Evolutionary conservation across 2,888 invertebrate genomes (phyloP), one percentile per base, ranked within the genome.

Genomic region (Noctuana brunneofusca): DNA sequence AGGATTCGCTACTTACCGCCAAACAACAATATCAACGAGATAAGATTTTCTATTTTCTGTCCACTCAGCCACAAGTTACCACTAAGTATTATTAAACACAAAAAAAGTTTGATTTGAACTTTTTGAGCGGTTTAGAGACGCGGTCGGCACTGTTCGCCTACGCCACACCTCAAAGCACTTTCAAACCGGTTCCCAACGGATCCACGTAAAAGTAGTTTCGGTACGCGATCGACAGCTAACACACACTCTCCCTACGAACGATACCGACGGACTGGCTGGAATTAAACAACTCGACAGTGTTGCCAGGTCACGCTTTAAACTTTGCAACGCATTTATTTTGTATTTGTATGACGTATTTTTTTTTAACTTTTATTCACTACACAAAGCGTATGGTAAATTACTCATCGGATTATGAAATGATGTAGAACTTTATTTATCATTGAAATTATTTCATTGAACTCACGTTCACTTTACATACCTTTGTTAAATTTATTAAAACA

Each of bases 131-230:
- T 84, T 81, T 83, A 83, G 27, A 55, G 62, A 80, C 79, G 84
- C 62, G 62, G 62, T 62, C 84, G 75, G 80, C 82, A 84, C 80
- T 79, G 73, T 68, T 75, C 81, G 80, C 83, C 84, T 80, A 83
- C 86, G 86, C 86, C 87, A 83, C 88, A 87, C 89, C 88, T 88
- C 78, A 66, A 71, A 73, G 75, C 83, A 89, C 89, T 89, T 89
- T 87, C 86, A 76, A 87, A 86, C 89, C 87, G 89, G 87, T 88
- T 80, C 72, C 71, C 73, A 78, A 75, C 76, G 79, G 76, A 62
- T 62, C 78, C 75, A 81, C 89, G 88, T 85, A 88, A 87, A 88
- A 87, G 87, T 89, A 83, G 76, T 73, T 73, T 75, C 75, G 72
- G 63, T 68, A 65, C 69, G 60, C 66, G 66, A 68, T 67, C 64